Evolutionary conservation across 2,888 invertebrate species (phyloP).

Genomic region (Aspidiotus rigidus): DNA sequence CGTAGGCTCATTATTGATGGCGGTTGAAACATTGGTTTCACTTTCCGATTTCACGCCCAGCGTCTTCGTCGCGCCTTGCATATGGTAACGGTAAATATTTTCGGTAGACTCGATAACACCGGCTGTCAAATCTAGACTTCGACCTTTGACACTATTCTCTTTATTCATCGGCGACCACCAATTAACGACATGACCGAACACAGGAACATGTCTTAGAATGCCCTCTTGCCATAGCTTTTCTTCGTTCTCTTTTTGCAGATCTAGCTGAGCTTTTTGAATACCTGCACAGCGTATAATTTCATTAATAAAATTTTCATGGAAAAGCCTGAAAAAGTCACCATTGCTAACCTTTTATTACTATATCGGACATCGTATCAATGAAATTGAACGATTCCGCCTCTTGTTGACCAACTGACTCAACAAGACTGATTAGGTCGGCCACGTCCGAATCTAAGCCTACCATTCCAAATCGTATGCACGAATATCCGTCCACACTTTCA

Average conservation of each 20-base stretch:
- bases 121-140: conserved; percentile 65
- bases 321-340: neutral
- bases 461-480: conserved; percentile 91
- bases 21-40: no score
- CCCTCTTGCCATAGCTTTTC: conserved; percentile 90
- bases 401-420: conserved; percentile 76
- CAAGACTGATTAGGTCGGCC: conserved; percentile 75
- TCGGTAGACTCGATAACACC: conserved; percentile 75
- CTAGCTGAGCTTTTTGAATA: conserved; percentile 86
- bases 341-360: conserved; percentile 66
- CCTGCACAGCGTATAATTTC: conserved; percentile 47
- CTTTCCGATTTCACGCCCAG: neutral
- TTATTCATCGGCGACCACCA: conserved; percentile 89
- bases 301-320: conserved; percentile 38
- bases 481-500: conserved; percentile 65
- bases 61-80: conserved; percentile 19
- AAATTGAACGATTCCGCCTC: conserved; percentile 89
- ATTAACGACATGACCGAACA: conserved; percentile 83
- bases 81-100: conserved; percentile 51
- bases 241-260: conserved; percentile 81
- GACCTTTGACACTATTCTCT: conserved; percentile 60
- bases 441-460: conserved; percentile 92
- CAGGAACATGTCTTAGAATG: conserved; percentile 76
- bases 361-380: conserved; percentile 89
- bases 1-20: no score